Percentiles rank a stretch among this genome's conserved stretches.
phyloP scores from a whole-genome alignment of 2,888 invertebrate genomes.

The Theretra japonica region DNA sequence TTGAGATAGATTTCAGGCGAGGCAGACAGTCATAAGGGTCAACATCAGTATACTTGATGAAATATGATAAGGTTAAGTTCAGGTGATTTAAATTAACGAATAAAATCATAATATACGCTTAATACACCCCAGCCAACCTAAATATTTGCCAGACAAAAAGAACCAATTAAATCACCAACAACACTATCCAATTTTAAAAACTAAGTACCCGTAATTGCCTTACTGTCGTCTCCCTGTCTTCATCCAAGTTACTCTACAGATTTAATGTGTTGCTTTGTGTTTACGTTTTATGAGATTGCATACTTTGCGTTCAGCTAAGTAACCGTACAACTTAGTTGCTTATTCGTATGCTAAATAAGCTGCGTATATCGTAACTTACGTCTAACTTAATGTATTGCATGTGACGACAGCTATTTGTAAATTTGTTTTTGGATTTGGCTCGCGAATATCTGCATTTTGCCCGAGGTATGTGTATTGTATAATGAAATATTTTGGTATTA shows the following conservation, averaged over 20 bases:
- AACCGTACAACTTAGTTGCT: constrained; percentile 27
- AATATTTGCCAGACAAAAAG: no score
- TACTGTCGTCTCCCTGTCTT: constrained; percentile 12
- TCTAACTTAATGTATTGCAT: constrained; percentile 14
- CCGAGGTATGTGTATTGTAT: not conserved
- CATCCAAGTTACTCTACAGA: constrained; percentile 35
- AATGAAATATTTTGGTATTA: not conserved
- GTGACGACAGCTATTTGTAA: not conserved
- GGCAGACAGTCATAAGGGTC: no score
- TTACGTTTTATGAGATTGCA: constrained; percentile 39
- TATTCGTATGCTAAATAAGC: constrained; percentile 23
- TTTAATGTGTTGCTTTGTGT: constrained; percentile 40
- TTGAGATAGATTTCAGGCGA: no score
- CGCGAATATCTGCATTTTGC: not conserved
- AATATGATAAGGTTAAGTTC: no score
- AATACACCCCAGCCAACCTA: no score
- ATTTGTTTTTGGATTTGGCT: not conserved
- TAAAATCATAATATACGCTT: no score
- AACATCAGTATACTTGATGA: no score
- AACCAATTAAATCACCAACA: no score
- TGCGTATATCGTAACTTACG: constrained; percentile 13
- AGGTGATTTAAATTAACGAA: no score
- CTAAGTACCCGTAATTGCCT: not conserved
- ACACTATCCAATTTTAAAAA: no score
- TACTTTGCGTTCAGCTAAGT: constrained; percentile 28